Conservation (phyloP, 2,797 vertebrate genomes). For the Silurus aristotelis region DNA sequence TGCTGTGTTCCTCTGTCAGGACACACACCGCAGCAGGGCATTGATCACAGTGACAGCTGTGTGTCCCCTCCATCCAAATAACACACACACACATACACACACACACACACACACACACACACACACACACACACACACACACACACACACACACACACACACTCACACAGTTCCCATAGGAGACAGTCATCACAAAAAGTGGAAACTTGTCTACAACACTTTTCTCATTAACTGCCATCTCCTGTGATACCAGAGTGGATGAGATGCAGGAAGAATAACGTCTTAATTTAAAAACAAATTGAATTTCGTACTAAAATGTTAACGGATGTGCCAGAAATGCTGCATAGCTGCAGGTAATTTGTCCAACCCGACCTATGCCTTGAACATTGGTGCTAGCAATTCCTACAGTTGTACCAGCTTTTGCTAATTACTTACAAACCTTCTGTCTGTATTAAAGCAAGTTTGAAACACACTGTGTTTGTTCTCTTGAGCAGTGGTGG, state of each 20-base stretch:
- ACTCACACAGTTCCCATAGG: slow-evolving; percentile 6
- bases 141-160: slow-evolving; percentile 27
- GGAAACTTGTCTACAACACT: slow-evolving; percentile 31
- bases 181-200: slow-evolving; percentile 45
- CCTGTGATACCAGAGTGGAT: slow-evolving; percentile 22
- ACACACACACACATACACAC: neutral
- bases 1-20: slow-evolving; percentile 47
- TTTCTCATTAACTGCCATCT: slow-evolving; percentile 43
- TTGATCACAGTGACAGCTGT: slow-evolving; percentile 48
- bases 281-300: slow-evolving; percentile 12
- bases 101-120: slow-evolving; percentile 26
- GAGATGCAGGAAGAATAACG: slow-evolving; percentile 20
- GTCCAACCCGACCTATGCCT: neutral
- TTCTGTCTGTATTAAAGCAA: no score
- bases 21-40: slow-evolving; percentile 24
- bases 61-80: slow-evolving; percentile 25
- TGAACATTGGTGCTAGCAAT: no score
- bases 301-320: neutral
- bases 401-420: no score
- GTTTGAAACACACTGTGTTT: no score
- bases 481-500: no score
- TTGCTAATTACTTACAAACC: no score
- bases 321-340: neutral
- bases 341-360: neutral
- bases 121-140: neutral